Conservation (phyloP, 2,797 vertebrate species). For the Rhadinocentrus ornatus region DNA sequence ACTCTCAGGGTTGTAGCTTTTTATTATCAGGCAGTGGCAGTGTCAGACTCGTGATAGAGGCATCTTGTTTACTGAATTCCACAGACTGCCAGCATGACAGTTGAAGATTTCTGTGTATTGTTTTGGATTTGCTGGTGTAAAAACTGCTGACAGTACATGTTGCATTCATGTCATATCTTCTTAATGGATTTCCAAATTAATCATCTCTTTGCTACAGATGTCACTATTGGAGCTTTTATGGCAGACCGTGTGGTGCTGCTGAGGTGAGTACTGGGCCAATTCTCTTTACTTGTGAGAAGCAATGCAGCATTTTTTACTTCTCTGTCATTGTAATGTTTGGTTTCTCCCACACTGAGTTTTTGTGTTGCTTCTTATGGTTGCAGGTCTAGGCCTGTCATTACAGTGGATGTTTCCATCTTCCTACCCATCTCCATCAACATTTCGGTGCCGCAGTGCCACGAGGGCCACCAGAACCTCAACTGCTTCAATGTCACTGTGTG, state of each 20-base stretch:
- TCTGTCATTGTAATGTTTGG: conserved; percentile 12
- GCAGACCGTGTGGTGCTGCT: conserved; percentile 92
- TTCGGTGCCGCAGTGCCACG: conserved; percentile 93
- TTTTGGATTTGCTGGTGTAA: conserved; percentile 60
- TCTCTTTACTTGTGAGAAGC: conserved; percentile 2
- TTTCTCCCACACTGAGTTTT: conserved; percentile 31
- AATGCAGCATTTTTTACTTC: conserved; percentile 10
- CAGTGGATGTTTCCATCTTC: conserved; percentile 89
- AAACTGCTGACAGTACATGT: conserved; percentile 31
- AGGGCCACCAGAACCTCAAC: conserved; percentile 89
- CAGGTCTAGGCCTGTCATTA: conserved; percentile 94
- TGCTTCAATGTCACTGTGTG: conserved; percentile 91
- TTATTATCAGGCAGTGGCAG: conserved; percentile 25
- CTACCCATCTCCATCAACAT: conserved; percentile 95
- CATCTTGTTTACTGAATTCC: conserved; percentile 85
- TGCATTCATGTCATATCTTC: conserved; percentile 16
- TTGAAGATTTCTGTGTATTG: conserved; percentile 62
- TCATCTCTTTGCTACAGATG: conserved; percentile 85
- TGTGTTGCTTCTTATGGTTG: conserved; percentile 46
- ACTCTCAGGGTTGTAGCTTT: conserved; percentile 14
- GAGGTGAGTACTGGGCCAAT: conserved; percentile 83
- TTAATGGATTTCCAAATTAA: conserved; percentile 17
- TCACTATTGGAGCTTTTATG: conserved; percentile 96
- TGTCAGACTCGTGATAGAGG: conserved; percentile 63
- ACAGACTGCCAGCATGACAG: conserved; percentile 51